These are phyloP conservation scores for Catocala sponsa DNA, from an alignment of 2,888 invertebrate species.

Conservation along the genomic window DNA sequence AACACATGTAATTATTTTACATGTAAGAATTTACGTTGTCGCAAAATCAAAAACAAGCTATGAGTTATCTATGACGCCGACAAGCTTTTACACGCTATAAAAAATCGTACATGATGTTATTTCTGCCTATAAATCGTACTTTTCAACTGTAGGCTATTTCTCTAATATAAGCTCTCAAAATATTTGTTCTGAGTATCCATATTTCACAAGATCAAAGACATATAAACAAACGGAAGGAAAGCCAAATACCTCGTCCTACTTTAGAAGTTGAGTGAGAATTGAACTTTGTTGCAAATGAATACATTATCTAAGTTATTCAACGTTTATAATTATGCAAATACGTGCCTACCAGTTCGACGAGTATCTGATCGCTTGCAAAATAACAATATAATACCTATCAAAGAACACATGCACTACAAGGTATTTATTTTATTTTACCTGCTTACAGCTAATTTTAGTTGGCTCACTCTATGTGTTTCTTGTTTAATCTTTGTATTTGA, in stretches of 20 bases:
- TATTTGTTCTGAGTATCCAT: constrained; percentile 24
- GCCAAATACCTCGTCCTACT: constrained; percentile 31
- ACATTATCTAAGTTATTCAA: constrained; percentile 45
- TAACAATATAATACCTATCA: constrained; percentile 38
- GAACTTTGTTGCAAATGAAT: constrained; percentile 49
- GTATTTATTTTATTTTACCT: constrained; percentile 27
- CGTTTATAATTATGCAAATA: constrained; percentile 55
- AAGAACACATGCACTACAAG: constrained; percentile 8
- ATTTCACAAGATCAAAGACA: constrained; percentile 42
- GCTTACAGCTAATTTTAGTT: constrained; percentile 14
- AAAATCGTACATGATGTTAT: neutral
- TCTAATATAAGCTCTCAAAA: constrained; percentile 22
- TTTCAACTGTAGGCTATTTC: constrained; percentile 17
- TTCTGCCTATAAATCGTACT: constrained; percentile 4
- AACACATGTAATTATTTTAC: too few species aligned
- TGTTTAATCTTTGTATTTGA: neutral
- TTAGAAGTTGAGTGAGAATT: constrained; percentile 19
- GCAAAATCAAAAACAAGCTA: neutral
- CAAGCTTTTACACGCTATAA: constrained; percentile 4
- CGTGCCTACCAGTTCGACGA: constrained; percentile 35
- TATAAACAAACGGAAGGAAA: constrained; percentile 16
- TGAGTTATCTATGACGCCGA: neutral
- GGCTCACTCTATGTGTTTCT: constrained; percentile 6
- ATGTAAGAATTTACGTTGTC: too few species aligned
- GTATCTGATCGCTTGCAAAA: constrained; percentile 43